These are phyloP conservation scores for Aurelia aurita complex sp. Pacific DNA, from an alignment of 30 jellyfish, hydroid and myxozoan species.

Conservation along the genomic window DNA sequence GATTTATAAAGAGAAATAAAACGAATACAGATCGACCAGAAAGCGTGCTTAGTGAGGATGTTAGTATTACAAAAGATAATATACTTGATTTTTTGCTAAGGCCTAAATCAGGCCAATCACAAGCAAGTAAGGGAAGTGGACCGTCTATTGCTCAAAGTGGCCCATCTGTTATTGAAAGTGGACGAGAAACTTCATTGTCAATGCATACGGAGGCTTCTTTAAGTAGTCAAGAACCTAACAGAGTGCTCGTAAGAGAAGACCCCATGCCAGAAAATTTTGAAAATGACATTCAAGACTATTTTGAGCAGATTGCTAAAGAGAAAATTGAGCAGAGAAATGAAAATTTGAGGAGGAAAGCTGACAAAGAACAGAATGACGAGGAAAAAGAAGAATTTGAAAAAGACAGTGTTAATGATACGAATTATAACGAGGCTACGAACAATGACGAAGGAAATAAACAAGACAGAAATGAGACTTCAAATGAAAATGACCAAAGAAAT, in stretches of 20 bases:
- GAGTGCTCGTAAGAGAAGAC: neutral
- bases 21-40: neutral
- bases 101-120: neutral
- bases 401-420: neutral
- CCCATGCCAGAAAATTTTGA: conserved; percentile 4
- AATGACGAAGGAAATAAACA: neutral
- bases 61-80: neutral
- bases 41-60: conserved; percentile 13
- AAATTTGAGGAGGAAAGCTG: neutral
- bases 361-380: neutral
- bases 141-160: conserved; percentile 28
- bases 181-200: conserved; percentile 16
- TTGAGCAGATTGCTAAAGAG: neutral
- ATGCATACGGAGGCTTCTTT: conserved; percentile 12
- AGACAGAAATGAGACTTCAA: neutral
- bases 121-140: neutral
- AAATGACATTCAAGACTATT: conserved; percentile 7
- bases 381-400: neutral
- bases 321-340: conserved; percentile 17
- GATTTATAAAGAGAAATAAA: conserved; percentile 7
- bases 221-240: neutral
- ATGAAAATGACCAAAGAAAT: too few species aligned
- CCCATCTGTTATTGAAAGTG: conserved; percentile 3
- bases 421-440: too few species aligned
- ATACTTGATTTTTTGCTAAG: neutral